phyloP scores from a whole-genome alignment of 2,113 vertebrate species.

The Empidonax traillii region DNA sequence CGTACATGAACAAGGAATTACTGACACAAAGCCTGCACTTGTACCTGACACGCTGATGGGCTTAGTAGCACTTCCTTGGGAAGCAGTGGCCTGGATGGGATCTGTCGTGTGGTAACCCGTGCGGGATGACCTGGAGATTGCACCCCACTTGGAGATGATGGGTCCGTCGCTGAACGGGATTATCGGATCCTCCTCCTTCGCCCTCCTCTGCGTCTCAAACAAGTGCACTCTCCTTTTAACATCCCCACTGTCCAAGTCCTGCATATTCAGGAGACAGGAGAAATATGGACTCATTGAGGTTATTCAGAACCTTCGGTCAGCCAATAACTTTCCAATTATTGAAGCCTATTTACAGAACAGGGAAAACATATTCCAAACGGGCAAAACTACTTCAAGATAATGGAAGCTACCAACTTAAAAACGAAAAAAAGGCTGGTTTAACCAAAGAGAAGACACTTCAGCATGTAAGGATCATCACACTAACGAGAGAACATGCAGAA shows the following conservation, averaged over 20 bases:
- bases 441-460: conserved; percentile 35
- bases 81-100: conserved; percentile 93
- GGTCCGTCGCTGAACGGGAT: conserved; percentile 95
- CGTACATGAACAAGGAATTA: not conserved
- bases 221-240: conserved; percentile 87
- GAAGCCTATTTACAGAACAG: not conserved
- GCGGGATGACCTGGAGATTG: conserved; percentile 92
- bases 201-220: conserved; percentile 86
- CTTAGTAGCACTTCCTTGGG: conserved; percentile 89
- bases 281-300: not conserved
- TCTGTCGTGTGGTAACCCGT: conserved; percentile 93
- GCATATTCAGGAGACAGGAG: not conserved
- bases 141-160: conserved; percentile 98
- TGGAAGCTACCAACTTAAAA: not conserved
- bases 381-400: not conserved
- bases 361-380: not conserved
- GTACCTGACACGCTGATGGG: conserved; percentile 93
- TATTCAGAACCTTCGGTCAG: not conserved
- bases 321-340: not conserved
- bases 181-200: conserved; percentile 95
- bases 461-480: conserved; percentile 14
- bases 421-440: not conserved
- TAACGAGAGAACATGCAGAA: conserved; percentile 44
- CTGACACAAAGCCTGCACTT: not conserved
- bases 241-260: conserved; percentile 85